Evolutionary conservation across 2,888 invertebrate genomes (phyloP), one percentile per base, ranked within the genome.

Genomic region (Cosmopolites sordidus): DNA sequence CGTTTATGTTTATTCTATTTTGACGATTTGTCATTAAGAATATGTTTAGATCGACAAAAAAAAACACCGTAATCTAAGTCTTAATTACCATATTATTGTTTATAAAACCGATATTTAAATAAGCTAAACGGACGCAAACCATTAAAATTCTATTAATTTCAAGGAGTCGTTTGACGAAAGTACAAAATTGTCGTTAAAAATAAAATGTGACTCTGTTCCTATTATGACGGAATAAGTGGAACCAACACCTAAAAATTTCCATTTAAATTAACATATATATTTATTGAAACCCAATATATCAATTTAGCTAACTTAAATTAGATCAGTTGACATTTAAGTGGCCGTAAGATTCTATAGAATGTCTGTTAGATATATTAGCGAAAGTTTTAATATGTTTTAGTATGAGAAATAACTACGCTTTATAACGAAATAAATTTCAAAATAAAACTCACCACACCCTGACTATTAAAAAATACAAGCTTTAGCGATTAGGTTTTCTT

Each of bases 391-490:
- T 33, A 12, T 12, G 33, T 33, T 59, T 60, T 66, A 66, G 67
- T 64, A 66, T 68, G 68, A 68, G 66, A 65, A 64, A 64, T 67
- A 62, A 64, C 60, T 45, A 44, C 47, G 59, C 44, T 33, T 48
- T 48, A 33, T 33, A 33, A 33, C 60, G 39, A 56, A 56, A 56
- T 56, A 56, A 53, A 57, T 53, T 30, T 44, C 51, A 56, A 56
- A 51, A 65, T 63, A 62, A 62, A 66, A 62, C 56, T 56, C 50
- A 67, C 71, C 72, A 69, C 72, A 66, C 72, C 72, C 68, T 68
- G 59, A 17, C 50, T 37, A 51, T 47, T 53, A 48, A 51, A 56
- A 54, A 51, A 48, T 51, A 44, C 41, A 12, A 33, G 33, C 12
- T 33, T 12, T 33, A n/a, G 4, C 12, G 33, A 12, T 33, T 33